Evolutionary conservation across 2,888 invertebrate genomes (phyloP).

Genomic region (Napeogenes inachia): DNA sequence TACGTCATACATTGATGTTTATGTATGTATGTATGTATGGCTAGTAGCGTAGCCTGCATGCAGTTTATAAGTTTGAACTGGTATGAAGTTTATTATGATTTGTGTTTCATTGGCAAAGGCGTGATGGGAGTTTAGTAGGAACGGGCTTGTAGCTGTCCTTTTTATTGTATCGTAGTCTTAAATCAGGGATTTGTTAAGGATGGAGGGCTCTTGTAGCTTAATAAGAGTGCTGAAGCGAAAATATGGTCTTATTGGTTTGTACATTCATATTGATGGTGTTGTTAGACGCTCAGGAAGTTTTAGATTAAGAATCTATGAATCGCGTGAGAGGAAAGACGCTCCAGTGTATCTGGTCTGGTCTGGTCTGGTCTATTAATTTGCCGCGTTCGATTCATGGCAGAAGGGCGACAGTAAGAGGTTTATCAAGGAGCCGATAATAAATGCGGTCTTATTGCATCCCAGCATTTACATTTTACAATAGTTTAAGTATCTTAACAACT

Average conservation of each 20-base stretch:
- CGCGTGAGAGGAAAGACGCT: slow-evolving; percentile 30
- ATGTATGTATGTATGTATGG: slow-evolving; percentile 40
- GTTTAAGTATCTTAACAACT: slow-evolving; percentile 5
- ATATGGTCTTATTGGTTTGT: slow-evolving; percentile 20
- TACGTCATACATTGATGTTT: slow-evolving; percentile 65
- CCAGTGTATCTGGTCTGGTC: slow-evolving; percentile 15
- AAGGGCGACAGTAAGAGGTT: slow-evolving; percentile 16
- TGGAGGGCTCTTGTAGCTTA: slow-evolving; percentile 31
- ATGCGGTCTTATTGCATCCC: slow-evolving; percentile 8
- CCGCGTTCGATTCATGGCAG: slow-evolving; percentile 20
- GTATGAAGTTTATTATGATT: slow-evolving; percentile 68
- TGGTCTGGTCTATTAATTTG: slow-evolving; percentile 23
- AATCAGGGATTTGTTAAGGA: slow-evolving; percentile 40
- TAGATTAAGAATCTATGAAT: slow-evolving; percentile 33
- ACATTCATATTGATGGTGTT: slow-evolving; percentile 26
- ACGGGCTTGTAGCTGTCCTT: slow-evolving; percentile 50
- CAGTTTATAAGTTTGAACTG: slow-evolving; percentile 56
- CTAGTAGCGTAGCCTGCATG: slow-evolving; percentile 34
- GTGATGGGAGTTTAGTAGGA: slow-evolving; percentile 59
- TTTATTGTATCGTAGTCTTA: slow-evolving; percentile 45
- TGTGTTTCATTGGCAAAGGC: slow-evolving; percentile 62
- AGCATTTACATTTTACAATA: slow-evolving; percentile 3
- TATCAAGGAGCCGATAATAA: slow-evolving; percentile 17
- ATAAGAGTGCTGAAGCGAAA: slow-evolving; percentile 19
- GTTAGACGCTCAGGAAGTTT: slow-evolving; percentile 26